Percentiles rank a stretch among this genome's conserved stretches.
Conservation (phyloP, 2,888 invertebrate genomes). For the Junonia oenone region DNA sequence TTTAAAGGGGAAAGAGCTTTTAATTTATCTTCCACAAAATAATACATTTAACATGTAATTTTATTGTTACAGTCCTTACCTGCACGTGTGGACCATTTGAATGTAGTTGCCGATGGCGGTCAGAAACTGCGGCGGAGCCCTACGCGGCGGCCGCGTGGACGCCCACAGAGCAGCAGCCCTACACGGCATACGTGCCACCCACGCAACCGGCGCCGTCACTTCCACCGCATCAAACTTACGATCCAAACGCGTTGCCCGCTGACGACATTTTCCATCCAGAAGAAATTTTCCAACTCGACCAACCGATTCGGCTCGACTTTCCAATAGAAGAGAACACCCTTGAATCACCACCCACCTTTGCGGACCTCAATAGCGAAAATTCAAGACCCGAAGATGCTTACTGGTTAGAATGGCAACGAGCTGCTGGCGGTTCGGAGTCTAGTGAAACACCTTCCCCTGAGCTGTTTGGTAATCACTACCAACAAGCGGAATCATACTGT, state of each 20-base stretch:
- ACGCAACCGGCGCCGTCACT: slow-evolving; percentile 50
- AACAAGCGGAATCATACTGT: slow-evolving; percentile 60
- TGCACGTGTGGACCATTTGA: slow-evolving; percentile 88
- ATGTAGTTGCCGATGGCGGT: slow-evolving; percentile 82
- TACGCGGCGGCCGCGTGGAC: slow-evolving; percentile 59
- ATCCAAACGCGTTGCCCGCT: slow-evolving; percentile 80
- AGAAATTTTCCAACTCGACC: slow-evolving; percentile 88
- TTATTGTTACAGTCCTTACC: slow-evolving; percentile 71
- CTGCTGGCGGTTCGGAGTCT: slow-evolving; percentile 63
- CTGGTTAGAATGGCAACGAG: slow-evolving; percentile 80
- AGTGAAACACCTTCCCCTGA: slow-evolving; percentile 81
- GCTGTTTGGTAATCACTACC: slow-evolving; percentile 61
- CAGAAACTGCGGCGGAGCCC: slow-evolving; percentile 51
- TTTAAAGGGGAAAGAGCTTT: too few species aligned
- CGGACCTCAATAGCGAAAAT: slow-evolving; percentile 86
- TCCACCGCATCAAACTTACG: slow-evolving; percentile 70
- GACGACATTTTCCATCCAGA: slow-evolving; percentile 87
- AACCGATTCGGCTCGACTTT: slow-evolving; percentile 84
- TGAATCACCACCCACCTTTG: slow-evolving; percentile 84
- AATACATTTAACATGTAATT: too few species aligned
- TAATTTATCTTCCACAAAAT: too few species aligned
- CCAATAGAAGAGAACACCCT: slow-evolving; percentile 70
- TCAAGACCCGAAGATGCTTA: slow-evolving; percentile 81
- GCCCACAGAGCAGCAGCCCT: slow-evolving; percentile 50
- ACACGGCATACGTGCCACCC: slow-evolving; percentile 52